Percentiles rank a stretch among this genome's conserved stretches.
These are phyloP conservation scores for Patella depressa DNA, from an alignment of 2,888 invertebrate species.

Conservation along the genomic window DNA sequence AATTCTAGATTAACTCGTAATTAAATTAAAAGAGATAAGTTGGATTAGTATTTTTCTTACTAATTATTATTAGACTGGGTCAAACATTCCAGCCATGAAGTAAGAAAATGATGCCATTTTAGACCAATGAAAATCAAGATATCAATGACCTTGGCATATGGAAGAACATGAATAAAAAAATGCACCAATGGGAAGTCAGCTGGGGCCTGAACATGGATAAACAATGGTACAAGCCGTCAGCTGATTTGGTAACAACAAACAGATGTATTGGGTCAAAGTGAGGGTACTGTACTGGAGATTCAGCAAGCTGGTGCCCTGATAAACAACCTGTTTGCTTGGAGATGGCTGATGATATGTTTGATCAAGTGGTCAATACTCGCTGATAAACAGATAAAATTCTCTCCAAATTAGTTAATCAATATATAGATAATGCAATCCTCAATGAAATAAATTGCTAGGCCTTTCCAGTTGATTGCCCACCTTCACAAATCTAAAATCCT, in stretches of 20 bases:
- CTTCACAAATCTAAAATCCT: no score
- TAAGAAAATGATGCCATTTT: slow-evolving; percentile 5
- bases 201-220: slow-evolving; percentile 11
- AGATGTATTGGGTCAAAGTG: slow-evolving; percentile 1
- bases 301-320: slow-evolving; percentile 5
- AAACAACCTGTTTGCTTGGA: not conserved
- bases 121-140: not conserved
- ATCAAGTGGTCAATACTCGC: no score
- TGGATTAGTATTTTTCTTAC: not conserved
- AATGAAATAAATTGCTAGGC: no score
- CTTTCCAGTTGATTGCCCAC: no score
- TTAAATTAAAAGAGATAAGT: not conserved
- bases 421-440: no score
- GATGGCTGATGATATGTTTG: no score
- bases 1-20: no score
- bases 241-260: slow-evolving; percentile 6
- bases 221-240: slow-evolving; percentile 10
- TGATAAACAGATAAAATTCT: no score
- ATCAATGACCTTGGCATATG: slow-evolving; percentile 1
- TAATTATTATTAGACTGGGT: slow-evolving; percentile 5
- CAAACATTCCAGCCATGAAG: slow-evolving; percentile 7
- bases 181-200: not conserved
- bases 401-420: no score
- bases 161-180: not conserved
- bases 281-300: not conserved